These are phyloP conservation scores for Yponomeuta sedellus DNA, from an alignment of 2,888 invertebrate species.

Conservation along the genomic window DNA sequence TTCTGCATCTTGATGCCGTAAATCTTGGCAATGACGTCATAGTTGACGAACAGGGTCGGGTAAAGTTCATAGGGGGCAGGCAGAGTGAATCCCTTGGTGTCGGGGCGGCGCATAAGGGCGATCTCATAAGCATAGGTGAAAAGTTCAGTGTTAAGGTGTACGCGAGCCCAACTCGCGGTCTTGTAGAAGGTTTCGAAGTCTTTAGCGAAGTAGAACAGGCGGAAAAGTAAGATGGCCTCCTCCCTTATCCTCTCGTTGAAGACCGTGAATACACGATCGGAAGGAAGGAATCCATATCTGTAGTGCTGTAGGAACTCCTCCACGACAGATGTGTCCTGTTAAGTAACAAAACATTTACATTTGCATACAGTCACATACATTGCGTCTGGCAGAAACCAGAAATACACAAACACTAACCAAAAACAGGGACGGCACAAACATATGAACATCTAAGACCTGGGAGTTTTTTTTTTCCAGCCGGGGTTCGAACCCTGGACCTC, in stretches of 20 bases:
- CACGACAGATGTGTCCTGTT: conserved; percentile 59
- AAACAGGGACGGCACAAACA: no score
- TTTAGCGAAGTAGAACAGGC: conserved; percentile 76
- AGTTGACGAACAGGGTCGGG: conserved; percentile 79
- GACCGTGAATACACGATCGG: conserved; percentile 68
- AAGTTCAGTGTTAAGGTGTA: conserved; percentile 77
- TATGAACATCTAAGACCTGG: no score
- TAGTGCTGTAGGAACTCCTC: conserved; percentile 56
- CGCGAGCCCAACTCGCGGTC: conserved; percentile 73
- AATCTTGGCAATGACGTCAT: conserved; percentile 67
- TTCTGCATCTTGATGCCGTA: conserved; percentile 59
- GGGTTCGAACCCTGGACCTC: no score
- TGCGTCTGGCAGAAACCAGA: no score
- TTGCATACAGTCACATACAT: no score
- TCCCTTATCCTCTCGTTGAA: conserved; percentile 59
- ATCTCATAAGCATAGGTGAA: conserved; percentile 79
- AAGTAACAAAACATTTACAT: no score
- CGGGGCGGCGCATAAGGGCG: conserved; percentile 76
- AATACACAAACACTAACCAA: no score
- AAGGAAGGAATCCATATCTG: conserved; percentile 64
- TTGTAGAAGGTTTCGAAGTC: conserved; percentile 78
- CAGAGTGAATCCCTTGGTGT: conserved; percentile 73
- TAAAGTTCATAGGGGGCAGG: conserved; percentile 82
- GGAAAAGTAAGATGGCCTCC: conserved; percentile 71
- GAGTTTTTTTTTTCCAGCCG: no score